Conservation (phyloP, 2,113 vertebrate genomes). For the Paracanthobrama guichenoti region DNA sequence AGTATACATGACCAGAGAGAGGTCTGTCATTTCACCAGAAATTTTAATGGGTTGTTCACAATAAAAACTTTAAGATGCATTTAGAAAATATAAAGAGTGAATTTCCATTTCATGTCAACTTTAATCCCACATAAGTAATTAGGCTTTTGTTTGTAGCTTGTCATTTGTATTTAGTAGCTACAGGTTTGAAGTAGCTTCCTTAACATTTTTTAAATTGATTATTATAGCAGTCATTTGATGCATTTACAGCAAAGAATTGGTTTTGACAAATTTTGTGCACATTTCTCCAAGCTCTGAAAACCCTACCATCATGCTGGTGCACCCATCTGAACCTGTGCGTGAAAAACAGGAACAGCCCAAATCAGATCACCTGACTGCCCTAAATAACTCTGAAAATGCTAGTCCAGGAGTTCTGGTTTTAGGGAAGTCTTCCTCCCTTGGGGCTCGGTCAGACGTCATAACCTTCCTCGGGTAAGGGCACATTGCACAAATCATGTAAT, state of each 20-base stretch:
- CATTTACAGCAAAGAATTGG: not conserved
- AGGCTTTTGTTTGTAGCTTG: no score
- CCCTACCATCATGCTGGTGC: slow-evolving; percentile 6
- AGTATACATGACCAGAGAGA: no score
- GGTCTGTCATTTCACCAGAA: no score
- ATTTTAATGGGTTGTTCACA: no score
- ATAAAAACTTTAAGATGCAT: no score
- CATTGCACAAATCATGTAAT: not conserved
- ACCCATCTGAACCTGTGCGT: slow-evolving; percentile 21
- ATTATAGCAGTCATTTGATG: not conserved
- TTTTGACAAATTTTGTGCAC: not conserved
- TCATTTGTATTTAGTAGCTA: not conserved
- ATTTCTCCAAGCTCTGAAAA: slow-evolving; percentile 47
- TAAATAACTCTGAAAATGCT: not conserved
- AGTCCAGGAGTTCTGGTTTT: slow-evolving; percentile 24
- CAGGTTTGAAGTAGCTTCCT: not conserved
- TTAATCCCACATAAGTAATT: no score
- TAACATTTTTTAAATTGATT: not conserved
- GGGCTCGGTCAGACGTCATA: slow-evolving; percentile 41
- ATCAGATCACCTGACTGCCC: not conserved
- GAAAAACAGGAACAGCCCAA: slow-evolving; percentile 6
- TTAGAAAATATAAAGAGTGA: no score
- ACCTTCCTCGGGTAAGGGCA: slow-evolving; percentile 65
- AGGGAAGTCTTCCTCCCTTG: slow-evolving; percentile 23
- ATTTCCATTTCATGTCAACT: no score